Conservation (phyloP, 2,113 vertebrate species). For the Anarhynchus alexandrinus region DNA sequence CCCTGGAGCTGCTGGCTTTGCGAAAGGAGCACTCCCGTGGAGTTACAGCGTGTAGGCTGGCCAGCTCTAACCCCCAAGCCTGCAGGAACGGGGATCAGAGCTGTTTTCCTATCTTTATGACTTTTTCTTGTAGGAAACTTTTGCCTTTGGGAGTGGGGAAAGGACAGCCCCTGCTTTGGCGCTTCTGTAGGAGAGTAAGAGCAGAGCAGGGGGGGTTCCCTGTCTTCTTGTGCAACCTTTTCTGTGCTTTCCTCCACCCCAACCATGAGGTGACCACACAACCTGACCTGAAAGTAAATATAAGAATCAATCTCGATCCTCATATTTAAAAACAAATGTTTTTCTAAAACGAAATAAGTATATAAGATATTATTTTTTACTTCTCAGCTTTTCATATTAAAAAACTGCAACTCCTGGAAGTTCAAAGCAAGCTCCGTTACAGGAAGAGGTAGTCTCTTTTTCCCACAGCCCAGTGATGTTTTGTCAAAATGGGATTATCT, state of each 20-base stretch:
- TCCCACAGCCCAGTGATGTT: neutral
- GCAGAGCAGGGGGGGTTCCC: fast-evolving
- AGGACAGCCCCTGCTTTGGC: neutral
- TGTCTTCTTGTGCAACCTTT: neutral
- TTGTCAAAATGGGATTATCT: neutral
- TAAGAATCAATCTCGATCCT: neutral
- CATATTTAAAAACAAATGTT: neutral
- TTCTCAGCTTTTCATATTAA: neutral
- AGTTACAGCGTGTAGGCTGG: neutral
- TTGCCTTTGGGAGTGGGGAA: neutral
- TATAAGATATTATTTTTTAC: neutral
- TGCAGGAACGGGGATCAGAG: neutral
- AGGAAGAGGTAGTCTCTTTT: neutral
- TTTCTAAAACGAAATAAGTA: neutral
- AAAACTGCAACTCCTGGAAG: neutral
- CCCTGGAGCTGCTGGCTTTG: neutral
- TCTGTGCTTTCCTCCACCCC: neutral
- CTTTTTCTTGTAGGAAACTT: neutral
- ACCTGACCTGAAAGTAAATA: neutral
- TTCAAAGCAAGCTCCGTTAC: neutral
- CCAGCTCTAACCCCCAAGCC: neutral
- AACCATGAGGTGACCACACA: neutral
- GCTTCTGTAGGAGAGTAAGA: neutral
- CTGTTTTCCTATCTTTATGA: neutral
- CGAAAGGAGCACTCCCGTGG: neutral